Evolutionary conservation across 2,888 invertebrate genomes (phyloP), one percentile per base, ranked within the genome.

Genomic region (Stomorhina lunata): DNA sequence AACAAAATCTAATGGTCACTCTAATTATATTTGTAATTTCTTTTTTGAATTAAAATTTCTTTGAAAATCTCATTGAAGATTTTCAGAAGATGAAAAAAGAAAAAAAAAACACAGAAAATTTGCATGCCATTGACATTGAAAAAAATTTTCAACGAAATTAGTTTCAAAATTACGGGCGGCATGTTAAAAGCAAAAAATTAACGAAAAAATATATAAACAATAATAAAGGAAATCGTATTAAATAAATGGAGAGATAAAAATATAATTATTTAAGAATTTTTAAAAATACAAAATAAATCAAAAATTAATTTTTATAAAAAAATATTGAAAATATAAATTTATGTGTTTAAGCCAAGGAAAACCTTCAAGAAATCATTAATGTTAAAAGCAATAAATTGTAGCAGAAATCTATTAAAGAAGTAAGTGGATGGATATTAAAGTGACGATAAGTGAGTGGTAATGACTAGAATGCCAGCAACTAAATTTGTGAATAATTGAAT

Each of bases 91-190:
- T 27, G 7, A n/a, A n/a, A n/a, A 34, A 72, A 48, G 48, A 59
- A 43, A 43, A n/a, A 10, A 43, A 43, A 17, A n/a, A n/a, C n/a
- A n/a, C n/a, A n/a, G n/a, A 43, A 59, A 66, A 48, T 37, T 40
- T 32, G 71, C 59, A 20, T 84, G 85, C 55, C 85, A 85, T 84
- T 86, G 86, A 82, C 86, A 85, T 84, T 86, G 85, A 85, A 85
- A 77, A 29, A 57, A 29, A 72, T 68, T 77, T 84, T 84, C 22
- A 80, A 69, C 65, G 37, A 73, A 84, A 61, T 81, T 84, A 82
- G 84, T 84, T 80, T 82, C 29, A 83, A 82, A 84, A 77, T 83
- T 81, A 68, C 83, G 80, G 66, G 50, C 81, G 81, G 80, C 27
- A 82, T 79, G 82, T 79, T 61, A 77, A 77, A 9, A 43, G 50